Evolutionary conservation across 2,888 invertebrate genomes (phyloP), one percentile per base, ranked within the genome.

Genomic region (Acleris holmiana): DNA sequence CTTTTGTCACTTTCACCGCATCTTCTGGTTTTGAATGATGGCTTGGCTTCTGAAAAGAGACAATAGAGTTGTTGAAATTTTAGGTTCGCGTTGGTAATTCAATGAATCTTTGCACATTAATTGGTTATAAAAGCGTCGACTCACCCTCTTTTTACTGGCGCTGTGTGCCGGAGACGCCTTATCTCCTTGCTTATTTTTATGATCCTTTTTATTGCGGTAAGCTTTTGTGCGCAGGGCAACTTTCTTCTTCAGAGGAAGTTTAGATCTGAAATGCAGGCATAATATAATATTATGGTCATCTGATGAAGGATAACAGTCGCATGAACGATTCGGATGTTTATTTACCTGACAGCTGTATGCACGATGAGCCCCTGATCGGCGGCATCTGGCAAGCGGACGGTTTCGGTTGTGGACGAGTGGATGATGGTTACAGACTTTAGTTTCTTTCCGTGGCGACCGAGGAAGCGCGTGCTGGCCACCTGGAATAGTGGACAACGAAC

Each of bases 351-450:
- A 68, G 96, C 97, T 61, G 96, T 97, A 79, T 98, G 97, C 2
- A 98, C 96, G 69, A 97, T 97, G 41, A 96, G 94, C 7, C 95
- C 95, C 70, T 94, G 94, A 71, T 95, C 95, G 71, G 95, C 94
- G 69, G 96, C 95, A 68, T 95, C 96, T 68, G 97, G 97, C 73
- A 97, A 91, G 25, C 97, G 95, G 70, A 97, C 97, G 70, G 97
- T 97, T 92, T 97, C 97, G 67, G 97, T 97, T 66, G 97, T 96
- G 73, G 97, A 96, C 82, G 96, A 97, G 94, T 97, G 97, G 80
- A 97, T 96, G 84, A 97, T 97, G 76, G 97, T 97, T 74, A 97
- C 95, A 19, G 96, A 96, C 88, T 97, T 97, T 77, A 97, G 93
- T 88, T 97, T 97, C 85, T 95, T 94, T 87, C 96, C 96, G 71